phyloP scores from a whole-genome alignment of 2,888 invertebrate species.

The Mythimna pallens region DNA sequence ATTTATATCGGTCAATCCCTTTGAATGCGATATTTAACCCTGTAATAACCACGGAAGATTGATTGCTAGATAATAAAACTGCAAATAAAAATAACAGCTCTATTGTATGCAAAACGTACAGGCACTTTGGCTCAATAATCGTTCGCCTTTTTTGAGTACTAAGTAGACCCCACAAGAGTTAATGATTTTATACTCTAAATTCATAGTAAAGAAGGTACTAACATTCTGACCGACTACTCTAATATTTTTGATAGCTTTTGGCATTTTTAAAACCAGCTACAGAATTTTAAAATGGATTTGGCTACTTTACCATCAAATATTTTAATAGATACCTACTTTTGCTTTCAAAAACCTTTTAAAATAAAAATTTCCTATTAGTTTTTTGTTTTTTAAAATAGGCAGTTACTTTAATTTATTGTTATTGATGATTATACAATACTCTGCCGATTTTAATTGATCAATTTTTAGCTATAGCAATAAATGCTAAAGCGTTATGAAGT shows the following conservation, averaged over 20 bases:
- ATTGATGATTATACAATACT: slow-evolving; percentile 27
- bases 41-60: slow-evolving; percentile 65
- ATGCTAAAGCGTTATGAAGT: slow-evolving; percentile 14
- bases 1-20: slow-evolving; percentile 25
- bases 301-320: slow-evolving; percentile 30
- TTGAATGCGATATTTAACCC: slow-evolving; percentile 42
- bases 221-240: slow-evolving; percentile 49
- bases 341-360: slow-evolving; percentile 27
- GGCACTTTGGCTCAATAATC: slow-evolving; percentile 79
- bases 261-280: slow-evolving; percentile 16
- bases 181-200: slow-evolving; percentile 31
- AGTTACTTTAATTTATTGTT: slow-evolving; percentile 35
- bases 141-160: slow-evolving; percentile 81
- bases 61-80: slow-evolving; percentile 73
- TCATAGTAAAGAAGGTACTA: slow-evolving; percentile 8
- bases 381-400: slow-evolving; percentile 8
- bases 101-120: slow-evolving; percentile 88
- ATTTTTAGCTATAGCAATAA: slow-evolving; percentile 15
- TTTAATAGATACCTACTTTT: slow-evolving; percentile 43
- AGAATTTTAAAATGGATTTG: slow-evolving; percentile 34
- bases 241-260: neutral
- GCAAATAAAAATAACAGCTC: slow-evolving; percentile 78
- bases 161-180: slow-evolving; percentile 85
- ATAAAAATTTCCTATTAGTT: neutral
- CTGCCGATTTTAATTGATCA: slow-evolving; percentile 29